Evolutionary conservation across 2,888 invertebrate species (phyloP), one percentile per base, ranked within the genome.

Genomic region (Lasioglossum figueresi): DNA sequence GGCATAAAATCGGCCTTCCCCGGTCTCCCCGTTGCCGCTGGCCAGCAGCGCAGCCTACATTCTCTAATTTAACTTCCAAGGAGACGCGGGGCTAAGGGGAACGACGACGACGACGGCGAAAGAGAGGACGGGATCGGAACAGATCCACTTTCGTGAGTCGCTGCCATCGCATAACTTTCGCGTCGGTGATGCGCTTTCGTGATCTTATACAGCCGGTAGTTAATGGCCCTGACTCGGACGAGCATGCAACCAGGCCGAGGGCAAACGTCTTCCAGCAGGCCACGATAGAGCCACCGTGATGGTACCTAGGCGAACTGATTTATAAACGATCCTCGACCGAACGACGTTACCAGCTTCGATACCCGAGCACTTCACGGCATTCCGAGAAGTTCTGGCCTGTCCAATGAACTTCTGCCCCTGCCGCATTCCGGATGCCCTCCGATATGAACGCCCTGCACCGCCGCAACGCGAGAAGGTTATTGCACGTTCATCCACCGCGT

Each of bases 101-200:
- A n/a, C n/a, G n/a, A n/a, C 56, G 23, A 56, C n/a, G n/a, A n/a
- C 48, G 63, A 43, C 19, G 80, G 68, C 16, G 40, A 68, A 45
- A 68, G 56, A 56, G 74, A 80, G 14, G 37, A 37, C 70, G 66
- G 66, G 48, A 74, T 81, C 75, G 72, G 66, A 77, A 76, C 85
- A 74, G 79, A 70, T 84, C 80, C 85, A 83, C 88, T 85, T 88
- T 85, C 88, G 88, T 89, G 88, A 89, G 85, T 80, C 77, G 83
- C 90, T 81, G 83, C 88, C 90, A 88, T 89, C 90, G 90, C 88
- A 88, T 89, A 90, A 89, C 86, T 89, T 89, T 90, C 90, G 76
- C 27, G 76, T 72, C 48, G 70, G 79, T 37, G 87, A 89, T 88
- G 85, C 85, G 90, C 90, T 88, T 91, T 84, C 90, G 89, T 89